These are phyloP conservation scores for Eclectus roratus DNA, from an alignment of 2,113 vertebrate genomes.

Conservation along the genomic window DNA sequence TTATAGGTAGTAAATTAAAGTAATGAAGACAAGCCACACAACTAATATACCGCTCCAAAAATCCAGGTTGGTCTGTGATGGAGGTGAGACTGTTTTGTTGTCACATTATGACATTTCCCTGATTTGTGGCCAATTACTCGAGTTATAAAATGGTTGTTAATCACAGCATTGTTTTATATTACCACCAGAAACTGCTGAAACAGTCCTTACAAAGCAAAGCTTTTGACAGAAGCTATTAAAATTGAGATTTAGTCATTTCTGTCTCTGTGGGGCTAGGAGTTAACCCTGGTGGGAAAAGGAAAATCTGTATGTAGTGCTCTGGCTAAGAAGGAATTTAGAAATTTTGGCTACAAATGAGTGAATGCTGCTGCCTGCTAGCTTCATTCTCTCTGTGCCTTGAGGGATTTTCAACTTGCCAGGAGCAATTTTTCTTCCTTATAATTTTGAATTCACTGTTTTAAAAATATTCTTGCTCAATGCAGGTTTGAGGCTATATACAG, in stretches of 20 bases:
- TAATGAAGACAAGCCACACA: constrained; percentile 70
- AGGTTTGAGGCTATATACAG: not conserved
- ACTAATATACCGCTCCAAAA: constrained; percentile 52
- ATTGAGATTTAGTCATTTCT: constrained; percentile 70
- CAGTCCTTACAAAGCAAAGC: constrained; percentile 72
- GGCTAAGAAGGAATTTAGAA: not conserved
- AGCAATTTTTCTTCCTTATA: constrained; percentile 66
- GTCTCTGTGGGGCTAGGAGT: constrained; percentile 23
- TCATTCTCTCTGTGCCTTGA: constrained; percentile 33
- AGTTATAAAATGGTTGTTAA: constrained; percentile 76
- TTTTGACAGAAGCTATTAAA: constrained; percentile 74
- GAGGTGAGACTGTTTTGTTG: constrained; percentile 69
- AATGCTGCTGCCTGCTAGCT: constrained; percentile 32
- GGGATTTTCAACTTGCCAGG: constrained; percentile 51
- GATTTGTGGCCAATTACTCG: constrained; percentile 77
- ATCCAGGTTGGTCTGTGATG: constrained; percentile 37
- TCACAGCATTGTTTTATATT: constrained; percentile 70
- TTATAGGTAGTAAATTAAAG: constrained; percentile 69
- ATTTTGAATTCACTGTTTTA: constrained; percentile 63
- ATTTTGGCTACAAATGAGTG: constrained; percentile 35
- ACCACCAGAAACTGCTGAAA: constrained; percentile 70
- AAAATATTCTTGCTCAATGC: constrained; percentile 28
- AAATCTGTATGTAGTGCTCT: constrained; percentile 29
- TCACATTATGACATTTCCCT: constrained; percentile 63
- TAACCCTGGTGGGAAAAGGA: constrained; percentile 27